Evolutionary conservation across 1,140 invertebrate species (phyloP), one percentile per base, ranked within the genome.

Genomic region (Eubasilissa regina): DNA sequence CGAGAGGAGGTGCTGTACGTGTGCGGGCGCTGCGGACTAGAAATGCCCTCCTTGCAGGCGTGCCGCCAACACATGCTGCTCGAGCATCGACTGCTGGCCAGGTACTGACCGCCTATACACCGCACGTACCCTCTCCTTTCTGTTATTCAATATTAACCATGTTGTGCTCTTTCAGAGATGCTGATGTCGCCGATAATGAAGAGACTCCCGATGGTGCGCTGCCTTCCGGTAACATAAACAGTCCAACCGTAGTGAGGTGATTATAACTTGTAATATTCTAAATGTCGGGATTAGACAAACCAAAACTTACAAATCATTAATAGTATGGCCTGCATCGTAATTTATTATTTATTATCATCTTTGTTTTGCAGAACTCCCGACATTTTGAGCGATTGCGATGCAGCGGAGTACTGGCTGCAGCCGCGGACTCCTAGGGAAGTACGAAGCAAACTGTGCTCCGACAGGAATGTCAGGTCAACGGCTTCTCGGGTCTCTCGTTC

Each of bases 21-120:
- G 66, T 70, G 66, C 47, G 66, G 66, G 17, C 47, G 66, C 0
- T 70, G 66, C 66, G 66, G 66, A n/a, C 13, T 17, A 9, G 15
- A 48, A 45, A 51, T 25, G 45, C 45, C 10, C 17, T 70, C 66
- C 13, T 7, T 51, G 45, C 45, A 53, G 17, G n/a, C 9, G 9
- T 70, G 66, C 47, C 66, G 66, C 45, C 45, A 51, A 8, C 66
- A 70, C 47, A 70, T 70, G 66, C 47, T 70, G 47, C 66, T 17
- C 6, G 44, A 48, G n/a, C 66, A 70, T 11, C 66, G 15, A 9
- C 66, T 13, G 15, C 4, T 13, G 12, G 19, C 4, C 25, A 4
- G 17, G 7, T 35, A 13, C 19, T 13, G 19, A 56, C 58, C 58
- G 10, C 8, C 12, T 13, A 1, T 3, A 10, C 25, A 17, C n/a